Evolutionary conservation across 2,888 invertebrate genomes (phyloP).

Genomic region (Lydus trimaculatus): DNA sequence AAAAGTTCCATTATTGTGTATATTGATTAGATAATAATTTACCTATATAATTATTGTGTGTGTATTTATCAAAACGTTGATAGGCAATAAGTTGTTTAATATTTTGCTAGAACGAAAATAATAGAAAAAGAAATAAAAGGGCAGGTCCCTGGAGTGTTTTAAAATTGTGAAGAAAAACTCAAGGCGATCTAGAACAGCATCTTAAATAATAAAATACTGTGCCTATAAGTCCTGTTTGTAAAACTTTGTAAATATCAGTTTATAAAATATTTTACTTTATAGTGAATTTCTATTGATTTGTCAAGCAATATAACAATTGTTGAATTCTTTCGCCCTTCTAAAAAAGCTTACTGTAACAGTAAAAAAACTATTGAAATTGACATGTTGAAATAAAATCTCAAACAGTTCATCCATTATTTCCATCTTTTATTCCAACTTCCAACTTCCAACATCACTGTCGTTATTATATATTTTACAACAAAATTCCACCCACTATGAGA

Average conservation of each 20-base stretch:
- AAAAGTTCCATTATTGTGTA: constrained; percentile 27
- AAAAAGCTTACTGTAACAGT: constrained; percentile 44
- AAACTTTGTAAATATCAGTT: constrained; percentile 28
- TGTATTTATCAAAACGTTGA: constrained; percentile 11
- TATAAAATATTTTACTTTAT: constrained; percentile 16
- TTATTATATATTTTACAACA: too few species aligned
- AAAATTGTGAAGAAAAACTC: constrained; percentile 6
- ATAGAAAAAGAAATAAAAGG: not conserved
- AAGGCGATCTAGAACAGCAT: not conserved
- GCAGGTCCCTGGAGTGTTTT: constrained; percentile 5
- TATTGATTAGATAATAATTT: constrained; percentile 8
- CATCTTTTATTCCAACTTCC: not conserved
- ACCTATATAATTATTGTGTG: not conserved
- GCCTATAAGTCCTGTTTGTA: constrained; percentile 39
- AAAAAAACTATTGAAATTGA: too few species aligned
- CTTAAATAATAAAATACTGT: constrained; percentile 39
- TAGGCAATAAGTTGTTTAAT: constrained; percentile 20
- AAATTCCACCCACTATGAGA: not conserved
- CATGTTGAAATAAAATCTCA: constrained; percentile 41
- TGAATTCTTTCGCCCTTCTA: constrained; percentile 39
- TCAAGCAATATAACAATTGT: constrained; percentile 51
- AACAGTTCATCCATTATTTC: not conserved
- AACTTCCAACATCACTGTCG: too few species aligned
- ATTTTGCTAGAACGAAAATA: constrained; percentile 7
- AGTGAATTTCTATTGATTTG: constrained; percentile 33